phyloP scores from a whole-genome alignment of 1,140 invertebrate species.

The Chironomus tepperi region DNA sequence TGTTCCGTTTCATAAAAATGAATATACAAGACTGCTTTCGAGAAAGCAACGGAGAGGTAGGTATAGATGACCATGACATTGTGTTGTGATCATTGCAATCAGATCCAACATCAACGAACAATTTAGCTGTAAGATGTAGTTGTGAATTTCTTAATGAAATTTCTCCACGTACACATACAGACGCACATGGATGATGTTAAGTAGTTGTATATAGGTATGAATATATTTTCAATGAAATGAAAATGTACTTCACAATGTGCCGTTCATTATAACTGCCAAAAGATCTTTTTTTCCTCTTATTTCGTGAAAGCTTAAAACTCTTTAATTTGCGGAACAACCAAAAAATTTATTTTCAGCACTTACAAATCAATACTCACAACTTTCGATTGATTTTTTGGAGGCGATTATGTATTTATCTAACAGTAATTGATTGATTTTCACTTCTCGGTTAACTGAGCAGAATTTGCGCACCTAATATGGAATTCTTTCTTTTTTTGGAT shows the following conservation, averaged over 20 bases:
- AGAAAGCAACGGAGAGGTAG: slow-evolving; percentile 4
- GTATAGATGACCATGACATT: slow-evolving; percentile 20
- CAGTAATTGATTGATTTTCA: slow-evolving; percentile 1
- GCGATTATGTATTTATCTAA: neutral
- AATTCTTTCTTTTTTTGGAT: neutral
- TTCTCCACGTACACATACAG: neutral
- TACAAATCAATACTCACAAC: neutral
- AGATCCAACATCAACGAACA: neutral
- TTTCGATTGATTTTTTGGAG: neutral
- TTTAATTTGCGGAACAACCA: neutral
- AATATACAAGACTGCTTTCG: neutral
- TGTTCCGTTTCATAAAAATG: slow-evolving; percentile 1
- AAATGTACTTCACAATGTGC: neutral
- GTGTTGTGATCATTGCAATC: neutral
- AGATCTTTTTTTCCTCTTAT: neutral
- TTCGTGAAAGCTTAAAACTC: neutral
- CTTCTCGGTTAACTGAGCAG: neutral
- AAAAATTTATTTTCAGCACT: neutral
- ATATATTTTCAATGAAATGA: slow-evolving; percentile 9
- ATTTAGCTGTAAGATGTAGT: neutral
- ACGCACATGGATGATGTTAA: neutral
- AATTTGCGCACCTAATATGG: too few species aligned
- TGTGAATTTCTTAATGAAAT: slow-evolving; percentile 20
- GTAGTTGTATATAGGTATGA: neutral
- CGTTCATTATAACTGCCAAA: neutral